Evolutionary conservation across 2,888 invertebrate genomes (phyloP), one percentile per base, ranked within the genome.

Genomic region (Sympetrum striolatum): DNA sequence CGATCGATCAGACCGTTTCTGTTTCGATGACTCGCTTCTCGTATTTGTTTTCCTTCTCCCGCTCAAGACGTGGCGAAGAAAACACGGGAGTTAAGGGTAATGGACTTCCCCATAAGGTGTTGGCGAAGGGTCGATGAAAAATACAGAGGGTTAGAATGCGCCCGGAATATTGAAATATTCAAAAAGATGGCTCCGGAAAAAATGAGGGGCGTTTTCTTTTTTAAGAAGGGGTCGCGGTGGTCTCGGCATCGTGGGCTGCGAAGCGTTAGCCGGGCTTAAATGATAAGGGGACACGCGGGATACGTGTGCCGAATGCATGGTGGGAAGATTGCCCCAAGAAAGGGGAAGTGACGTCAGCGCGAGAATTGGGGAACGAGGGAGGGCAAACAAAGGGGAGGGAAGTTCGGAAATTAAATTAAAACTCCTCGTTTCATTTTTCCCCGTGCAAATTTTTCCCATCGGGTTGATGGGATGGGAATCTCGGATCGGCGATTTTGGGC

Each of bases 91-190:
- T 86, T 35, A 60, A 60, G 37, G 37, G 15, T 37, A 37, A 60
- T 37, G 86, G 86, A 53, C 53, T 53, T 53, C 53, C 18, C 53
- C 53, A 53, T 53, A 53, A 37, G 86, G 86, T 60, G 25, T 60
- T 58, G 60, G 60, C n/a, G 60, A 86, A n/a, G 60, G 37, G 18
- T 15, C 31, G 86, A 86, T 86, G 86, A 86, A 86, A 86, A 64
- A 86, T 86, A 86, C 58, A 86, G 86, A 86, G 86, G 86, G 73
- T 60, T 60, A 35, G 64, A 86, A 86, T 86, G 86, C 86, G 37
- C 60, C 25, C 64, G 31, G 86, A 86, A 86, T 86, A 86, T 86
- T 86, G 86, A 86, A 60, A 86, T 58, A 86, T 64, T 60, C 86
- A 86, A 64, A 35, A 60, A 37, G 86, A 31, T 22, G n/a, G 64